Base-by-base conservation (phyloP, 1,140 invertebrate genomes). In the Archivesica marissinica region DNA sequence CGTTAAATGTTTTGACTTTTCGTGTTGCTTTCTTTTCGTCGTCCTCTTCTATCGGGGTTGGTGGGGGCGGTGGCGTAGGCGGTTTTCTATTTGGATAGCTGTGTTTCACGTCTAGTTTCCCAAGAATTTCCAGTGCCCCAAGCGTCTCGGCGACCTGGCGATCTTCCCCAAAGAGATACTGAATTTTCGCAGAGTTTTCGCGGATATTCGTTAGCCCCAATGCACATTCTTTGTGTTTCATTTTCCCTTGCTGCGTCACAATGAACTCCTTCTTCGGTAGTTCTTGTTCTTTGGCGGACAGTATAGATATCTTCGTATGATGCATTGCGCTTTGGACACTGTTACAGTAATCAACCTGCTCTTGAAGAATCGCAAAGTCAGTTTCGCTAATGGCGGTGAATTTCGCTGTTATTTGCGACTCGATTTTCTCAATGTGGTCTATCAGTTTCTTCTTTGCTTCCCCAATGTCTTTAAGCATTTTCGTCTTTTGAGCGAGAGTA, bases 291-390 rank as follows among this genome's bases (percentile, higher is more conserved):
- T 78, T 68, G 28, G 75, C 74, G 2, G 82, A 50, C 11, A 39
- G 25, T 47, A 85, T 85, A 20, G 41, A 50, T 11, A 61, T 77
- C 44, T 85, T 85, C 0, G 75, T 50, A 30, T 85, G 82, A 35
- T 85, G 47, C 74, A 77, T 85, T 11, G 82, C 75, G 64, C 82
- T 85, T 38, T 72, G 74, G 25, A 85, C 74, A 25, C 75, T 85
- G 50, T 85, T 85, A 78, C 82, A 85, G 38, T 70, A 85, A 20
- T 77, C 75, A 11, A 85, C 54, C 41, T 85, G 82, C 33, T 85
- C 82, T 66, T 85, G 74, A 2, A 85, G 33, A 33, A 77, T 77
- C 0, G 74, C 74, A 56, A 77, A 77, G 25, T 85, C 82, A 6
- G 75, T 78, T 17, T 85, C 59, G 23, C 47, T 66, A 30, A 85